phyloP scores from a whole-genome alignment of 1,140 invertebrate genomes.

The Atta cephalotes region DNA sequence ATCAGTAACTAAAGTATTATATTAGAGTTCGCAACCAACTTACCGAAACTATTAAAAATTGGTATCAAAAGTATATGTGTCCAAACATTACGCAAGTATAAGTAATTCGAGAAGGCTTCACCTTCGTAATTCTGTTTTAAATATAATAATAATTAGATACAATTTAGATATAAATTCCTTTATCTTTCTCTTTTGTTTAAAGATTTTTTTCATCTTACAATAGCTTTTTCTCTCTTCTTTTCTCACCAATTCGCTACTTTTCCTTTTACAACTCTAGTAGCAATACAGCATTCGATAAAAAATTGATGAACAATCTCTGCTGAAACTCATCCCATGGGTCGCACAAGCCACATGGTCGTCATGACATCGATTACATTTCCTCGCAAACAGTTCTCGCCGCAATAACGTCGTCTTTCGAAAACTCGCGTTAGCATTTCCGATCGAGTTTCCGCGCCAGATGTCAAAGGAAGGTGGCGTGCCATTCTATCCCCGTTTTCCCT shows the following conservation, averaged over 20 bases:
- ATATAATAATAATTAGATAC: background rate
- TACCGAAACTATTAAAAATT: slow-evolving; percentile 4
- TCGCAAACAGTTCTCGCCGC: slow-evolving; percentile 58
- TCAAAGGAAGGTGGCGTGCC: slow-evolving; percentile 43
- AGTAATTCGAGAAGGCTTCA: background rate
- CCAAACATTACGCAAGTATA: background rate
- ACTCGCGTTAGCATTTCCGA: slow-evolving; percentile 64
- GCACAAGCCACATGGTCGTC: slow-evolving; percentile 55
- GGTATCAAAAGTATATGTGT: background rate
- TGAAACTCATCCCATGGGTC: slow-evolving; percentile 32
- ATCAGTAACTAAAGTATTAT: background rate
- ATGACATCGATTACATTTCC: slow-evolving; percentile 60
- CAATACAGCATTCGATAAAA: slow-evolving; percentile 3
- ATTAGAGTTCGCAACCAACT: slow-evolving; percentile 19
- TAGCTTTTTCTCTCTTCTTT: background rate
- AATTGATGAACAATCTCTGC: slow-evolving; percentile 37
- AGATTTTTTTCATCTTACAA: background rate
- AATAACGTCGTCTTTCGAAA: slow-evolving; percentile 64
- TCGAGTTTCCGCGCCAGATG: slow-evolving; percentile 60
- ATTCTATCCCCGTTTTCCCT: slow-evolving; percentile 10
- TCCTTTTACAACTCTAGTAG: slow-evolving; percentile 11
- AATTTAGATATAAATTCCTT: background rate
- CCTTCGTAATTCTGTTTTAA: background rate
- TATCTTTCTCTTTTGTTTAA: background rate
- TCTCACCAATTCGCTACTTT: background rate